A percentile compares a stretch with the other conserved stretches of the same genome.
Evolutionary conservation across 2,797 vertebrate genomes (phyloP).

Genomic region (Urocyon cinereoargenteus): DNA sequence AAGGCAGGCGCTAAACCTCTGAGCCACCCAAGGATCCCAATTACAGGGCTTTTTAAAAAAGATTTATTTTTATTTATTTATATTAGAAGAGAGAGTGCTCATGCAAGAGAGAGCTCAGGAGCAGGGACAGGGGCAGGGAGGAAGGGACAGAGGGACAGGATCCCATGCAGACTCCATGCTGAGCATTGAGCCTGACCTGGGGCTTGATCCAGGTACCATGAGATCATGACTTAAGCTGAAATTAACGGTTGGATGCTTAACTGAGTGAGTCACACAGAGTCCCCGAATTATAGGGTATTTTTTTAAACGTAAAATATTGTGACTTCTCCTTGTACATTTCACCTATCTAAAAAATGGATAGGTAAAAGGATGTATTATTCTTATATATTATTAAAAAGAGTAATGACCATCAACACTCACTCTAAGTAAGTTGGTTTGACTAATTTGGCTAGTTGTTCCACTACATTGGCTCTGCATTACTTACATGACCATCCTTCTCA

Average conservation of each 20-base stretch:
- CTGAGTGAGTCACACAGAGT: background rate
- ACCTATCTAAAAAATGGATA: background rate
- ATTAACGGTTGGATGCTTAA: background rate
- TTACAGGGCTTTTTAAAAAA: background rate
- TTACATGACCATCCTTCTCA: background rate
- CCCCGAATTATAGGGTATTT: background rate
- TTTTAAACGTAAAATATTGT: background rate
- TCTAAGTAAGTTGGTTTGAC: background rate
- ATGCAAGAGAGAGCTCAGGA: background rate
- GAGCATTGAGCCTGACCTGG: background rate
- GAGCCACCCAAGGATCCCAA: too few relatives aligned
- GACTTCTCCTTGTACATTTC: background rate
- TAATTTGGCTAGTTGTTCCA: rapidly evolving
- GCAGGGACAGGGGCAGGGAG: background rate
- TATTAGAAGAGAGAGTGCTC: background rate
- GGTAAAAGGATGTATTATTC: background rate
- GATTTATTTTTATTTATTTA: background rate
- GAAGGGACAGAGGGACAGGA: background rate
- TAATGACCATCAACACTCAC: background rate
- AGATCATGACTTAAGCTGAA: background rate
- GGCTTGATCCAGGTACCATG: rapidly evolving
- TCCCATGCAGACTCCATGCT: background rate
- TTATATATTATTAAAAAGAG: background rate
- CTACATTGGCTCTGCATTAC: background rate
- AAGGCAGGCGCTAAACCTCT: too few relatives aligned